Conservation (phyloP, 1,140 invertebrate species). For the Harlomillsia oculata region DNA sequence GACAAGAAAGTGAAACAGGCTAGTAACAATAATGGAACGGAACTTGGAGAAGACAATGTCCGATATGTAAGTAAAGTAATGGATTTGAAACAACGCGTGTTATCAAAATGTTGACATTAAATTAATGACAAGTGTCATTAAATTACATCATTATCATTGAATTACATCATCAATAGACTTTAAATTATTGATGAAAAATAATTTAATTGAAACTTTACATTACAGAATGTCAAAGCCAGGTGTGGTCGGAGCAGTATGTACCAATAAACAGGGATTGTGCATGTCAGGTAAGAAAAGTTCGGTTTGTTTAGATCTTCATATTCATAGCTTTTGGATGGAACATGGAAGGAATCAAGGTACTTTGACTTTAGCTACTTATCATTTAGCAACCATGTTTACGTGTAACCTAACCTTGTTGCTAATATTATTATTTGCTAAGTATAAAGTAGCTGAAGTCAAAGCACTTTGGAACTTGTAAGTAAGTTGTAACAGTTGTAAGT, state of each 20-base stretch:
- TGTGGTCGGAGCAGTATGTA: slow-evolving; percentile 25
- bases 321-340: no score
- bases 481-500: background rate
- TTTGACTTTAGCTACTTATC: background rate
- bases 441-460: background rate
- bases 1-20: no score
- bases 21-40: slow-evolving; percentile 17
- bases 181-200: background rate
- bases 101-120: background rate
- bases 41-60: slow-evolving; percentile 15
- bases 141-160: background rate
- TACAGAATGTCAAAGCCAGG: slow-evolving; percentile 26
- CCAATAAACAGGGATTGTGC: slow-evolving; percentile 25
- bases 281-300: slow-evolving; percentile 18
- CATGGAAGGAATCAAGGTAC: no score
- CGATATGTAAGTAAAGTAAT: slow-evolving; percentile 29
- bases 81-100: background rate
- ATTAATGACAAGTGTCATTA: background rate
- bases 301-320: background rate
- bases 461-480: background rate
- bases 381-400: background rate
- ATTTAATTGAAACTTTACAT: background rate
- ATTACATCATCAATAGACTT: background rate
- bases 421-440: background rate
- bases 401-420: background rate